Base-by-base conservation (phyloP, 1,140 invertebrate genomes). In the Megalonaias nervosa region DNA sequence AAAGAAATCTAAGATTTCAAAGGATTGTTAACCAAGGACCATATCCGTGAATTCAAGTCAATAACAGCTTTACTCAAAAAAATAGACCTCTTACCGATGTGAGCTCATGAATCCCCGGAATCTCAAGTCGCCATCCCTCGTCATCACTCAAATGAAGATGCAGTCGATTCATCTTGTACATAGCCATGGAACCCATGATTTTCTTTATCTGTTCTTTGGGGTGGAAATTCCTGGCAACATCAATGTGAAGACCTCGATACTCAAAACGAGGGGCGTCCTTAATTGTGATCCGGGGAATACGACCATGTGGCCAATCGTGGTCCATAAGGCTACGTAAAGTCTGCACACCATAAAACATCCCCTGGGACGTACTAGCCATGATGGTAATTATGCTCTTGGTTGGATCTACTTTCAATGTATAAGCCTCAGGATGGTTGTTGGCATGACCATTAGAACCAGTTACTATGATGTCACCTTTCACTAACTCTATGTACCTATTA, bases 131-230 rank as follows among this genome's bases (percentile, higher is more conserved):
- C 87, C 87, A 89, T 1, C 86, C 88, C 72, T 90, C 87, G 68
- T 90, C 89, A 67, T 90, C 89, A 15, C 87, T 75, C 64, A 90
- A 76, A 71, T 89, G 89, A 4, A 89, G 79, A 69, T 89, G 88
- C 11, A 90, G 84, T 56, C 77, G 82, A 80, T 89, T 89, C 73
- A 89, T 64, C 71, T 89, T 90, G 77, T 86, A 88, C 72, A 77
- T 68, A 1, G 80, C 75, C 87, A 90, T 88, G n/a, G 71, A 81
- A n/a, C 86, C 79, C 17, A 90, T 61, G 55, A 85, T 60, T 19
- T 73, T 78, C 65, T 82, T n/a, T n/a, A 89, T 75, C 31, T 84
- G 76, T 11, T 81, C 73, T 26, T 79, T 77, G 5, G 72, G 17
- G n/a, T 80, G 81, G 75, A 89, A 90, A 78, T 89, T 86, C 23